phyloP scores from a whole-genome alignment of 2,888 invertebrate species.

The Lepidochrysops patricia region DNA sequence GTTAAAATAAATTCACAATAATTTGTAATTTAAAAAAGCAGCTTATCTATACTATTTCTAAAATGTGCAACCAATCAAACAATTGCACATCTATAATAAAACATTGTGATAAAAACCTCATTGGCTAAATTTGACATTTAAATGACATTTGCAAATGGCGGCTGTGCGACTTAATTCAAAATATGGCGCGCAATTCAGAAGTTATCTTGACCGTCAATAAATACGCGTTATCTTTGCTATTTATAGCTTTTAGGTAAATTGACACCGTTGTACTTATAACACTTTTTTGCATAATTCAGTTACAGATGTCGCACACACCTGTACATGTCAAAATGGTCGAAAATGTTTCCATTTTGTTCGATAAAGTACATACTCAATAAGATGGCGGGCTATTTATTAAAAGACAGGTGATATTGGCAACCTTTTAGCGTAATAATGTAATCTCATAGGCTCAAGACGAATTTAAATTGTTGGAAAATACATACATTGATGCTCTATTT shows the following conservation, averaged over 20 bases:
- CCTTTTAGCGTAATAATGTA: slow-evolving; percentile 9
- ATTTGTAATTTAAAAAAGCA: too few relatives aligned
- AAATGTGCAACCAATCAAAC: background rate
- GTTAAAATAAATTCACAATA: background rate
- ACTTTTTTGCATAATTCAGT: slow-evolving; percentile 15
- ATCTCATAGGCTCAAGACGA: background rate
- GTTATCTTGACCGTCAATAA: background rate
- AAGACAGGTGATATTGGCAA: background rate
- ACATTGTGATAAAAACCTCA: too few relatives aligned
- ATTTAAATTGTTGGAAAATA: background rate
- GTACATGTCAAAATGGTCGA: slow-evolving; percentile 25
- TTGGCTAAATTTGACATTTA: background rate
- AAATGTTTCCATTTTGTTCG: slow-evolving; percentile 28
- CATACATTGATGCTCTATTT: background rate
- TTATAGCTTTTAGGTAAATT: slow-evolving; percentile 12
- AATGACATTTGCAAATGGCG: background rate
- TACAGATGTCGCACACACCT: slow-evolving; percentile 29
- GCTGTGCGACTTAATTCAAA: background rate
- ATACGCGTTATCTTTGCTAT: slow-evolving; percentile 4
- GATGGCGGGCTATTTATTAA: background rate
- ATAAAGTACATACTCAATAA: slow-evolving; percentile 24
- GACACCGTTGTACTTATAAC: slow-evolving; percentile 14
- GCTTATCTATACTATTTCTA: too few relatives aligned
- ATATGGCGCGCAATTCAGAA: background rate
- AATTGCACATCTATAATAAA: too few relatives aligned